Evolutionary conservation across 1,140 invertebrate genomes (phyloP), one percentile per base, ranked within the genome.

Genomic region (Nephila pilipes): DNA sequence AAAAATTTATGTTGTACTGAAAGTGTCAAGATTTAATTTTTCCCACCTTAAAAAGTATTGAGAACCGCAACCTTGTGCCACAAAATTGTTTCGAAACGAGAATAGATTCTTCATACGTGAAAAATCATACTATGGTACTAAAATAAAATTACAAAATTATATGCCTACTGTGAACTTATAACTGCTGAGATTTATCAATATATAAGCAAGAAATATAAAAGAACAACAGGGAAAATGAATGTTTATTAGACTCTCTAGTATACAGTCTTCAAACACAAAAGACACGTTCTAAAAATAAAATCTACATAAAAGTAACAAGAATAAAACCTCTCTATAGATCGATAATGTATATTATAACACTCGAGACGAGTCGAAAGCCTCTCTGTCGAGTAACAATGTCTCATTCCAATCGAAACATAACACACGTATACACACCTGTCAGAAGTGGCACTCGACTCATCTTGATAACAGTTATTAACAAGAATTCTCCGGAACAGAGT

Each of bases 241-340:
- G n/a, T 90, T 90, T 90, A 90, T 90, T 90, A 55, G 20, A 90
- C 22, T 75, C 55, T 57, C 87, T 90, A 90, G 69, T 57, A 90
- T 90, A 90, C 87, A 80, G 55, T 90, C 46, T 80, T 90, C 32
- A 3, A 38, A 57, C n/a, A 87, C 80, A 88, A 90, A 90, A 90
- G 69, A 90, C 87, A 75, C 38, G 29, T 32, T 90, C 87, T 90
- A 90, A 90, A 90, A 90, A 90, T 90, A 90, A 90, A 79, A 90
- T 90, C 87, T 90, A 90, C 63, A 90, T 38, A 36, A 90, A 90
- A 90, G 87, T 90, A 90, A 90, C 87, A 90, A 90, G 87, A 90
- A 90, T 90, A 90, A 55, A 90, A 60, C n/a, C 85, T 87, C 83
- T 58, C 87, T 90, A 90, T 90, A 63, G 69, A 79, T 75, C 54